Evolutionary conservation across 2,113 vertebrate genomes (phyloP), one percentile per base, ranked within the genome.

Genomic region (Odocoileus virginianus): DNA sequence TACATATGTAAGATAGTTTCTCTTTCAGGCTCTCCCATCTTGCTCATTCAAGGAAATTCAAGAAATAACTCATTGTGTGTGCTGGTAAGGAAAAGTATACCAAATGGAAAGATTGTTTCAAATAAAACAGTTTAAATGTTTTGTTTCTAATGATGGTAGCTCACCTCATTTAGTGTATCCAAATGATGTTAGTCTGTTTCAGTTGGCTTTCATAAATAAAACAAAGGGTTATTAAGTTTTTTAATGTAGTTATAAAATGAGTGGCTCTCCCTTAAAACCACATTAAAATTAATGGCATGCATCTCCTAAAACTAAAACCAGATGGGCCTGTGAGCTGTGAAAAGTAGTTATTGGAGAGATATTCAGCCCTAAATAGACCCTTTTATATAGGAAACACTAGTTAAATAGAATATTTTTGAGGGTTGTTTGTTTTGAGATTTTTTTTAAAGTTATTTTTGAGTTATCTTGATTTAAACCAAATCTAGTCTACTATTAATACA

Each of bases 251-350:
- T 97, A 93, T 89, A 67, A 92, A 94, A 61, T 60, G 33, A 95
- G 19, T 89, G 84, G 33, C 71, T 85, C 23, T 64, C 30, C 14
- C 50, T 21, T 94, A 78, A 79, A 60, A 93, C 33, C 27, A 79
- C 40, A 52, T 89, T 96, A 91, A 96, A 95, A 93, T 93, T 67
- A 93, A 71, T 71, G 71, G 27, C 57, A 45, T 71, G 30, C 67
- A 36, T 74, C 19, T 94, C 58, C 81, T 97, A 57, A 97, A 94
- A 83, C 60, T 57, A 82, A 97, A 98, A 50, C 13, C 12, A 89
- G 79, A 82, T 86, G 21, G 91, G 57, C 84, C 61, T 96, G 40
- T 93, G 15, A 94, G 36, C 58, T 97, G 3, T 61, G 76, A 85
- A 89, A 95, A 92, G 43, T 83, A 92, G 83, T 82, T 43, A 52